These are phyloP conservation scores for Archips xylosteana DNA, from an alignment of 2,888 invertebrate species.

Conservation along the genomic window DNA sequence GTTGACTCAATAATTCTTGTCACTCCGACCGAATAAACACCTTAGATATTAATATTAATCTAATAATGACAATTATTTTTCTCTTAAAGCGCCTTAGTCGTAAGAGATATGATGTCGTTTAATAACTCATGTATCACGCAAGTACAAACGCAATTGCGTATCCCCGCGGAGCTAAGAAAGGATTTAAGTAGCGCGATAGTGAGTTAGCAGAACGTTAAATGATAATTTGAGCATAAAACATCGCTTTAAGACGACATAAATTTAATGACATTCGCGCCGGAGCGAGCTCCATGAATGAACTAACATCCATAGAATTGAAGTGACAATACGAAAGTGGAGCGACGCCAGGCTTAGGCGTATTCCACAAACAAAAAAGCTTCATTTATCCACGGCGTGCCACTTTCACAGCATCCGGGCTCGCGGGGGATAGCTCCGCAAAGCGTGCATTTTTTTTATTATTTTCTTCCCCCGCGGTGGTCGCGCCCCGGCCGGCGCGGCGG, in stretches of 20 bases:
- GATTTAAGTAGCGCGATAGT: slow-evolving; percentile 25
- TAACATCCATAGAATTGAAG: slow-evolving; percentile 79
- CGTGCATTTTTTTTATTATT: slow-evolving; percentile 80
- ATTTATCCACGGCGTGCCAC: slow-evolving; percentile 84
- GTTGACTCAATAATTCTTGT: slow-evolving; percentile 79
- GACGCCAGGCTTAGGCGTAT: slow-evolving; percentile 79
- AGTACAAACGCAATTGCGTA: background rate
- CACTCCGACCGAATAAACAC: slow-evolving; percentile 69
- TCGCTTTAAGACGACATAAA: slow-evolving; percentile 58
- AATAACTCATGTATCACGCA: background rate
- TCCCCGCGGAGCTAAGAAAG: slow-evolving; percentile 19
- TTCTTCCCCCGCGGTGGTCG: slow-evolving; percentile 64
- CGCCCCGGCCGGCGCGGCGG: slow-evolving; percentile 63
- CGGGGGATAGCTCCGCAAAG: slow-evolving; percentile 73
- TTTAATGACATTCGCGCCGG: slow-evolving; percentile 69
- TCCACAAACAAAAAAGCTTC: slow-evolving; percentile 82
- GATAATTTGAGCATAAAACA: slow-evolving; percentile 56
- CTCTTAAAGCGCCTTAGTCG: background rate
- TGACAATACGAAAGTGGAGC: slow-evolving; percentile 81
- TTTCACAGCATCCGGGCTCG: slow-evolving; percentile 84
- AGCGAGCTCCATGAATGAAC: slow-evolving; percentile 69
- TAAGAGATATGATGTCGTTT: background rate
- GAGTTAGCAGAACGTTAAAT: slow-evolving; percentile 44
- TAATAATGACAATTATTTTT: background rate
- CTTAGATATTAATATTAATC: slow-evolving; percentile 70